Evolutionary conservation across 2,888 invertebrate species (phyloP).

Genomic region (Penaeus monodon): DNA sequence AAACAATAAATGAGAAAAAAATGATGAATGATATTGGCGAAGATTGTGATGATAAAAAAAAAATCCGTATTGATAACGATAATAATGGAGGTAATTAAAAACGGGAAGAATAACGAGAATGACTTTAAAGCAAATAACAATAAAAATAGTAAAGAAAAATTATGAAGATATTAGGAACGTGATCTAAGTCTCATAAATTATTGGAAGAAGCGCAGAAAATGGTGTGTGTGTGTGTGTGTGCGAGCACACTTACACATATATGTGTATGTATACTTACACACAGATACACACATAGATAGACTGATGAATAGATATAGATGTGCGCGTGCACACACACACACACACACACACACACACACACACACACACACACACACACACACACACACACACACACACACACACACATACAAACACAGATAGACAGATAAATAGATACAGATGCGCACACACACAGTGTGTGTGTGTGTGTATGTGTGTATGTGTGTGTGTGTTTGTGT

Average conservation of each 20-base stretch:
- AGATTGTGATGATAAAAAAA: too few species aligned
- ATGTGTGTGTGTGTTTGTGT: constrained; percentile 8
- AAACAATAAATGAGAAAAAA: too few species aligned
- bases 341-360: background rate
- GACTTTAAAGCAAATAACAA: too few species aligned
- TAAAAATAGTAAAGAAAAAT: too few species aligned
- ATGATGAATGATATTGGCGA: too few species aligned
- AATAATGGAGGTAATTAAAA: too few species aligned
- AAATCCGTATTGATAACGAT: too few species aligned
- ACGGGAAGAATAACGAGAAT: too few species aligned
- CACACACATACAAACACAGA: background rate
- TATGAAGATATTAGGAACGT: too few species aligned
- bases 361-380: background rate
- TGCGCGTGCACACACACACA: background rate
- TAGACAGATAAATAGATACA: background rate
- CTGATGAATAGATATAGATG: background rate
- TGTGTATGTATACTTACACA: background rate
- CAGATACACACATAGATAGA: background rate
- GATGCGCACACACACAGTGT: background rate
- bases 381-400: too few species aligned
- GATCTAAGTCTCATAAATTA: too few species aligned
- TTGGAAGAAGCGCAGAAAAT: too few species aligned
- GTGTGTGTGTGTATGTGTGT: background rate
- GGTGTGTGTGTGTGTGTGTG: background rate
- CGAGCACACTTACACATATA: background rate